Conservation (phyloP, 1,140 invertebrate species). For the Ptiloglossa arizonensis region DNA sequence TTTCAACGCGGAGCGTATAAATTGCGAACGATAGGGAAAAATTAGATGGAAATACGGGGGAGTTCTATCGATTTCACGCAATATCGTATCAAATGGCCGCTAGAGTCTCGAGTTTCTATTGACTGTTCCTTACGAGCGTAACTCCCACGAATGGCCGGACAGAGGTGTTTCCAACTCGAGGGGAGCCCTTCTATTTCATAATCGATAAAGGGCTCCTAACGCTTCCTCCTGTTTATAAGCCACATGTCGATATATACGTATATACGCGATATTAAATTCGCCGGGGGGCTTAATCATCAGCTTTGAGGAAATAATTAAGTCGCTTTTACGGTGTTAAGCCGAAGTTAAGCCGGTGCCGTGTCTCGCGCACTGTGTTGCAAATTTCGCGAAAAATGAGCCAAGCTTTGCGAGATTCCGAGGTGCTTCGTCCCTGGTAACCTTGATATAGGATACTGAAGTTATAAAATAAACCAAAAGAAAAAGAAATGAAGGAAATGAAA, state of each 20-base stretch:
- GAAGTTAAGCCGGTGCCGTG: neutral
- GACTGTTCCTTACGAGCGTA: constrained; percentile 17
- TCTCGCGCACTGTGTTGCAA: neutral
- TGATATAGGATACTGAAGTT: too few species aligned
- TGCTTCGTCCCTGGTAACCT: neutral
- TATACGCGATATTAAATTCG: constrained; percentile 41
- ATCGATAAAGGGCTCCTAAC: constrained; percentile 42
- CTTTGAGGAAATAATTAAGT: constrained; percentile 14
- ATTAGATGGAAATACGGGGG: too few species aligned
- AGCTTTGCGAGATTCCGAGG: too few species aligned
- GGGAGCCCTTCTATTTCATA: constrained; percentile 46
- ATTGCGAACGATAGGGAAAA: neutral
- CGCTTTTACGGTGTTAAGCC: constrained; percentile 21
- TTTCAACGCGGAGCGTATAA: neutral
- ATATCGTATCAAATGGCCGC: neutral
- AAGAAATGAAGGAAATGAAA: too few species aligned
- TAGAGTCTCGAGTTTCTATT: constrained; percentile 39
- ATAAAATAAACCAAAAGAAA: too few species aligned
- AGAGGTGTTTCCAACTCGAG: constrained; percentile 20
- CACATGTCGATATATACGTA: constrained; percentile 34
- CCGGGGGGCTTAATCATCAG: constrained; percentile 7
- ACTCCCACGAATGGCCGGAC: constrained; percentile 1
- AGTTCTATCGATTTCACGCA: constrained; percentile 29
- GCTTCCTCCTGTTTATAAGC: constrained; percentile 41
- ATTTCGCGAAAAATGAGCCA: too few species aligned